Evolutionary conservation across 2,888 invertebrate species (phyloP), one percentile per base, ranked within the genome.

Genomic region (Thumatha senex): DNA sequence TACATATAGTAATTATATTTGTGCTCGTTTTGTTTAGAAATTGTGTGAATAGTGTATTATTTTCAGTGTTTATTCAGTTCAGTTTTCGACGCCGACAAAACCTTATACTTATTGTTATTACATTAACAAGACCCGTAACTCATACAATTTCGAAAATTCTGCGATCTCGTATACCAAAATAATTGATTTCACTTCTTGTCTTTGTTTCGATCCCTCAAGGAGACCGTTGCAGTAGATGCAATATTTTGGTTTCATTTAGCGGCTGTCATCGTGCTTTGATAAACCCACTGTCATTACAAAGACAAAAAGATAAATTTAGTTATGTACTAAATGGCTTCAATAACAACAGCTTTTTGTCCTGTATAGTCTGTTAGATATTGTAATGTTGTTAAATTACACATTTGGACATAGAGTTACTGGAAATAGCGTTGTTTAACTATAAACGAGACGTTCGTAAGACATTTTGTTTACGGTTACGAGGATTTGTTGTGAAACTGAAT

Each of bases 1-100:
- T 94, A 94, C 92, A 94, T 94, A 93, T 94, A 94, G 94, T 94
- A 92, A 90, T 93, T 93, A 93, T 93, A 93, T 93, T 93, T 93
- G 90, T 92, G 93, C 88, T 83, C 82, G 92, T 92, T 92, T 89
- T 92, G 92, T 92, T 92, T 87, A 85, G 83, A 82, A 86, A 81
- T 89, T 92, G 92, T 92, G 93, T 93, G 93, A 93, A 93, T 92
- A 89, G 89, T 92, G 91, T 89, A 87, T 84, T 85, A 88, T 85
- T 93, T 92, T 92, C 89, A 91, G 92, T 92, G 90, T 90, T 89
- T 88, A 86, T 87, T 92, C 89, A 84, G 87, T 92, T 90, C 87
- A 92, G 89, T 92, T 92, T 90, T 91, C 91, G 93, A 93, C 92
- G 93, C 93, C 93, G 93, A 92, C 91, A 87, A 83, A 83, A 83